Evolutionary conservation across 2,797 vertebrate species (phyloP), one percentile per base, ranked within the genome.

Genomic region (Vireo griseus): DNA sequence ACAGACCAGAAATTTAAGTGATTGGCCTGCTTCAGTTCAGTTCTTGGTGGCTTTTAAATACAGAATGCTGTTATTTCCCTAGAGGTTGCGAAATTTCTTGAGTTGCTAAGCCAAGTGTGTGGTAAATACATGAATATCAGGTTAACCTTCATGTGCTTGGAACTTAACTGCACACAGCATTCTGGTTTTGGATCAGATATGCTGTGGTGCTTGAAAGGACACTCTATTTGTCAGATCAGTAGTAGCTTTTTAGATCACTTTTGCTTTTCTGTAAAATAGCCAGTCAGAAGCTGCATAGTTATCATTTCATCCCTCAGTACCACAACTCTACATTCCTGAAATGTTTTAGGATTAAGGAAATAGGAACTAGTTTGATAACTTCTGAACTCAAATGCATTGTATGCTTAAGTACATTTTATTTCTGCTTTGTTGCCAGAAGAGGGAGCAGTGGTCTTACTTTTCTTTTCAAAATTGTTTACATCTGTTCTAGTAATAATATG

Each of bases 391-490:
- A 73, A 82, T 44, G 10, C 24, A 10, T 44, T 75, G 6, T 5
- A 8, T 14, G 12, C 13, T 31, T 71, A 57, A 65, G 4, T 62
- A 9, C 13, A 5, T 44, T 44, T 73, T 82, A 26, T 63, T 87
- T 92, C 17, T 72, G 24, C 54, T 78, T 75, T 62, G 5, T 66
- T 85, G 25, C 87, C 89, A 78, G 90, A 77, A 92, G 95, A 91
- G 92, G 95, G 96, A 93, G 92, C 62, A 94, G n/a, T 71, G 39
- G n/a, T 86, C 18, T 54, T 63, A 78, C 16, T 6, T 50, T 57
- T 52, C 1, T 71, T 68, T 69, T 48, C 40, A 68, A n/a, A 84
- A 20, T 28, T 29, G 9, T 33, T 71, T 68, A 12, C 3, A 17
- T 85, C 33, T 74, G 6, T 77, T 89, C 10, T 55, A 26, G 12